A percentile compares a stretch with the other conserved stretches of the same genome.
Conservation (phyloP, 2,113 vertebrate species). For the Gavia stellata region DNA sequence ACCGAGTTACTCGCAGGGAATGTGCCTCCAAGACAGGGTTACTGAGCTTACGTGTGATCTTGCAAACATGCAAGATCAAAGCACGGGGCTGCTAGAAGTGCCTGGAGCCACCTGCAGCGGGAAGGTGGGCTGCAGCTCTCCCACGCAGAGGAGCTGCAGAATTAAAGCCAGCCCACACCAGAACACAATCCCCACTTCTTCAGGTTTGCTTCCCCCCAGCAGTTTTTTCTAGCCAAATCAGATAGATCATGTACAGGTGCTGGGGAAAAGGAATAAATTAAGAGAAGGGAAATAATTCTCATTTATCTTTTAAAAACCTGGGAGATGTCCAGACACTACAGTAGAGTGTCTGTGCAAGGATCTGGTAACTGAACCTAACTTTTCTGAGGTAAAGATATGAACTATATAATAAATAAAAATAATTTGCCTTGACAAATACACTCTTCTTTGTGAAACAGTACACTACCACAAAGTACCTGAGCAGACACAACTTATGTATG, state of each 20-base stretch:
- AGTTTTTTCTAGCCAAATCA: not conserved
- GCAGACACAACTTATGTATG: not conserved
- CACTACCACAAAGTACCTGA: not conserved
- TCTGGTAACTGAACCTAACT: not conserved
- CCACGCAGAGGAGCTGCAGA: fast-evolving
- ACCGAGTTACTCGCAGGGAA: not conserved
- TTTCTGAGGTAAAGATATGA: not conserved
- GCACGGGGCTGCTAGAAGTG: not conserved
- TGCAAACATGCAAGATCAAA: not conserved
- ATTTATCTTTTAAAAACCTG: not conserved
- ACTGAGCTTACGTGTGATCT: not conserved
- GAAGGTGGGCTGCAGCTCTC: not conserved
- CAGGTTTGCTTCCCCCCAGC: not conserved
- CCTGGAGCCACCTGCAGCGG: not conserved
- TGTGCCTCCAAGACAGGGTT: not conserved
- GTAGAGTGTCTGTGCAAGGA: not conserved
- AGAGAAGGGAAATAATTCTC: not conserved
- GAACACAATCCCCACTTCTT: not conserved
- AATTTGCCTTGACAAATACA: not conserved
- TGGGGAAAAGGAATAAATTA: fast-evolving
- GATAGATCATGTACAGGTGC: not conserved
- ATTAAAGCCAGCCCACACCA: not conserved
- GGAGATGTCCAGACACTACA: not conserved
- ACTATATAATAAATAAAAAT: not conserved
- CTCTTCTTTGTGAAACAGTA: not conserved